Evolutionary conservation across 2,797 vertebrate species (phyloP), one percentile per base, ranked within the genome.

Genomic region (Arctocebus calabarensis): DNA sequence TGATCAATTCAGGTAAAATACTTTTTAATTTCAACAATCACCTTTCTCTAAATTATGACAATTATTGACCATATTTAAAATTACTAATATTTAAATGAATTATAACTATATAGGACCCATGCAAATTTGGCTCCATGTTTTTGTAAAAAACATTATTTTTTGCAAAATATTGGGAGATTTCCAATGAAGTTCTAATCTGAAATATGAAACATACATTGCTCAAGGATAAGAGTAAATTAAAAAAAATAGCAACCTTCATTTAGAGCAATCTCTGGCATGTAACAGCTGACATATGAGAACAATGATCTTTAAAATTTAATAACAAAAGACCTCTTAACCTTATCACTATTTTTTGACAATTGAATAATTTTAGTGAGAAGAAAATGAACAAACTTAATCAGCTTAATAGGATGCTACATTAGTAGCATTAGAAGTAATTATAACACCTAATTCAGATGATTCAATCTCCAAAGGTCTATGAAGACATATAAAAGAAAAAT

Each of bases 361-460:
- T 25, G 32, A 95, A 70, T 90, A 62, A 75, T 77, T 98, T 93
- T 82, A 85, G 85, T 96, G 48, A 16, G 40, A 75, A 96, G 87
- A 88, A 97, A 97, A 94, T 87, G 11, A 94, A 87, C 70, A 82
- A 61, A 71, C 11, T 90, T 95, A 64, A n/a, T 96, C 61, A 27
- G 25, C 25, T 91, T 93, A 96, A 97, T 82, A 75, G 71, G 37
- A 88, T 95, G 57, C 4, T 34, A 29, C 82, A 82, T 52, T 95
- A 96, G 96, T 92, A n/a, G n/a, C n/a, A n/a, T n/a, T 59, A 94
- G 62, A 79, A 94, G 11, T 57, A 96, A 96, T 97, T 97, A 89
- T 70, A 96, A 86, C 17, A 90, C 29, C 55, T 14, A 82, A 81
- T n/a, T 79, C 40, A 68, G 19, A 92, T 68, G 12, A 52, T 89